A percentile compares a stretch with the other conserved stretches of the same genome.
These are phyloP conservation scores for Adineta ricciae DNA, from an alignment of 2,888 invertebrate genomes.

Conservation along the genomic window DNA sequence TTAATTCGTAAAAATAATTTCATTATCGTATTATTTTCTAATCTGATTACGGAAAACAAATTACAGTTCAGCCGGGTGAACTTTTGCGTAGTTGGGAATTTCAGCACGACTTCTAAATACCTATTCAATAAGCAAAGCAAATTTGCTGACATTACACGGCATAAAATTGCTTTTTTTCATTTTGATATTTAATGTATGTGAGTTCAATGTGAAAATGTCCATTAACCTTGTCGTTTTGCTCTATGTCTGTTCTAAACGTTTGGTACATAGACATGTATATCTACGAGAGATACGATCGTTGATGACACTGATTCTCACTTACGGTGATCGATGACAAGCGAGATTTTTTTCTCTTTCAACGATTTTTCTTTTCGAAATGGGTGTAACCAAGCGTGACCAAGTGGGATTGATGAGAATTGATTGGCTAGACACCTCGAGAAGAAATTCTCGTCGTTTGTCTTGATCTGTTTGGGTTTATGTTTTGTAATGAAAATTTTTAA, in stretches of 20 bases:
- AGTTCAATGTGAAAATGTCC: neutral
- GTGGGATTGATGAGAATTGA: neutral
- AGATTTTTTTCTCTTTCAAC: neutral
- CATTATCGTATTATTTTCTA: too few species aligned
- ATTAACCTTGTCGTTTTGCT: neutral
- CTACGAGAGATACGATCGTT: neutral
- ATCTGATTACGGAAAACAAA: too few species aligned
- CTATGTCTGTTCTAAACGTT: neutral
- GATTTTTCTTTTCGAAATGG: neutral
- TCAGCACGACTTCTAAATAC: too few species aligned
- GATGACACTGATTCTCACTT: neutral
- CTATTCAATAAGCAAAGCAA: neutral
- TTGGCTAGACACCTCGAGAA: neutral
- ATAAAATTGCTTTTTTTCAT: neutral
- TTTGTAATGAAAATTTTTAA: neutral
- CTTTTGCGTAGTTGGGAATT: too few species aligned
- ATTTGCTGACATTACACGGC: neutral
- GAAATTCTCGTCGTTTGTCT: neutral
- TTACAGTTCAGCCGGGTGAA: too few species aligned
- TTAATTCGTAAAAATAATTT: too few species aligned
- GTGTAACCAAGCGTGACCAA: neutral
- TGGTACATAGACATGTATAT: neutral
- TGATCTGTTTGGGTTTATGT: neutral
- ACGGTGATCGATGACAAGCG: neutral
- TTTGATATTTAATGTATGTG: neutral